Evolutionary conservation across 2,113 vertebrate species (phyloP).

Genomic region (Scytalopus superciliaris): DNA sequence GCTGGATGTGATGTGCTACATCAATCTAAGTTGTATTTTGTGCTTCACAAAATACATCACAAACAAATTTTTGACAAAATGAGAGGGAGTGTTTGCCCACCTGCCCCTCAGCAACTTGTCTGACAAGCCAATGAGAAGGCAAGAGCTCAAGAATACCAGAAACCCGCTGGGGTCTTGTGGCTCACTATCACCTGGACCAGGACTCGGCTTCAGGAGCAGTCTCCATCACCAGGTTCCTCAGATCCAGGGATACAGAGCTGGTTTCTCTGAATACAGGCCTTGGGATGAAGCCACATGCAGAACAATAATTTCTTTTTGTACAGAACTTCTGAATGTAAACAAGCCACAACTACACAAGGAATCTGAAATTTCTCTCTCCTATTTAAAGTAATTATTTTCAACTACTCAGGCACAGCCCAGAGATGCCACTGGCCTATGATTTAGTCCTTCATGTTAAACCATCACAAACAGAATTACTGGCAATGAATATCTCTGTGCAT

Average conservation of each 20-base stretch:
- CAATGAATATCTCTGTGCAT: neutral
- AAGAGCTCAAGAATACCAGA: neutral
- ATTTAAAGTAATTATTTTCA: neutral
- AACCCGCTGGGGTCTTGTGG: neutral
- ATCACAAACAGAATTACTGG: neutral
- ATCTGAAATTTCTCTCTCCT: neutral
- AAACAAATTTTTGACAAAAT: neutral
- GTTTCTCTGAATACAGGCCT: neutral
- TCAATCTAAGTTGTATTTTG: neutral
- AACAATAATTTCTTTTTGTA: neutral
- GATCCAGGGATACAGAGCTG: neutral
- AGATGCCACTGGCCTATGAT: fast-evolving
- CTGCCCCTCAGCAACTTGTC: neutral
- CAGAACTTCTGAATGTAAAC: neutral
- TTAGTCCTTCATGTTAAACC: neutral
- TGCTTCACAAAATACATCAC: neutral
- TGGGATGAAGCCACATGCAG: neutral
- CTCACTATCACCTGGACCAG: neutral
- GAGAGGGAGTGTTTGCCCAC: neutral
- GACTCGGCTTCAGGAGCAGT: neutral
- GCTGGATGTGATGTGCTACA: neutral
- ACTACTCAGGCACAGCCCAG: neutral
- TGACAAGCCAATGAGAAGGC: neutral
- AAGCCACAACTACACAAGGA: neutral
- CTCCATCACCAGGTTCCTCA: neutral